These are phyloP conservation scores for Bedellia somnulentella DNA, from an alignment of 2,888 invertebrate genomes.

Conservation along the genomic window DNA sequence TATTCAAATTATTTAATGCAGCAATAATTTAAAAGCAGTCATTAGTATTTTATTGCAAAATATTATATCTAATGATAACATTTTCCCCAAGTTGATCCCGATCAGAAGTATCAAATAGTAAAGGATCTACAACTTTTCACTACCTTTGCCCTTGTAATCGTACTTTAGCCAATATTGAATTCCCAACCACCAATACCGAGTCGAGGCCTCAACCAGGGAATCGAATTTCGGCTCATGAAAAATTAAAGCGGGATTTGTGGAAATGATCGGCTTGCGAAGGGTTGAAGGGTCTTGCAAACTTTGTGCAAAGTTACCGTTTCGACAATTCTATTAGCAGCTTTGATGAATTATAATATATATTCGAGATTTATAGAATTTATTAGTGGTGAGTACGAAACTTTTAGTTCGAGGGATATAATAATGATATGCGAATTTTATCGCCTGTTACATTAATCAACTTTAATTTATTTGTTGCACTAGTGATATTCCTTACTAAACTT, in stretches of 20 bases:
- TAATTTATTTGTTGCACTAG: too few relatives aligned
- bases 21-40: too few relatives aligned
- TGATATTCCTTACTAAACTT: too few relatives aligned
- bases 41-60: too few relatives aligned
- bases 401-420: too few relatives aligned
- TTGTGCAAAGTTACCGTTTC: slow-evolving; percentile 15
- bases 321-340: too few relatives aligned
- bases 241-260: slow-evolving; percentile 22
- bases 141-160: slow-evolving; percentile 30
- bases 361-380: too few relatives aligned
- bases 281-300: slow-evolving; percentile 25
- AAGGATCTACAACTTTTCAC: slow-evolving; percentile 29
- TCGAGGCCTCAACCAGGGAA: slow-evolving; percentile 14
- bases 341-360: too few relatives aligned
- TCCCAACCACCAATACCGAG: slow-evolving; percentile 19
- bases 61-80: slow-evolving; percentile 40
- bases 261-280: slow-evolving; percentile 19
- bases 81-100: slow-evolving; percentile 27
- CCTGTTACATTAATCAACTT: too few relatives aligned
- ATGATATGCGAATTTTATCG: too few relatives aligned
- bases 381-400: too few relatives aligned
- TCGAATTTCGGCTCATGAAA: slow-evolving; percentile 25
- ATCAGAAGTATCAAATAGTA: slow-evolving; percentile 36
- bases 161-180: slow-evolving; percentile 29
- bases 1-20: too few relatives aligned